phyloP scores from a whole-genome alignment of 2,888 invertebrate genomes.

The Thyatira batis region DNA sequence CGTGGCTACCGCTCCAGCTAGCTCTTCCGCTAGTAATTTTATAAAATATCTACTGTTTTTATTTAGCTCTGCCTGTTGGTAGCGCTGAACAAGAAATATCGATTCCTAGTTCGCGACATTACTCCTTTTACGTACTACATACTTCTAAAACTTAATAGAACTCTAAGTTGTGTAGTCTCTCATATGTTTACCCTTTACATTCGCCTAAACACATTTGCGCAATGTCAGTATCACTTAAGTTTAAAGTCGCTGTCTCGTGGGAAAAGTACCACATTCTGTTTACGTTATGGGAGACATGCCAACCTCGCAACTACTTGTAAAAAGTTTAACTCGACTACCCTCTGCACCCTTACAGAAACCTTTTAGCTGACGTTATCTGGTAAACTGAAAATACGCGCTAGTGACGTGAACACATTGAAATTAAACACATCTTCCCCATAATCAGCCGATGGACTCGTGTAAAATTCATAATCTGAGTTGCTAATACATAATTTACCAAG shows the following conservation, averaged over 20 bases:
- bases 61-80: too few relatives aligned
- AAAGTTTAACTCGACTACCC: neutral
- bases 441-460: slow-evolving; percentile 52
- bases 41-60: too few relatives aligned
- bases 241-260: neutral
- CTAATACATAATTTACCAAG: slow-evolving; percentile 53
- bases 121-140: too few relatives aligned
- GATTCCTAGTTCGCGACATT: too few relatives aligned
- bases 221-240: neutral
- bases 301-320: neutral
- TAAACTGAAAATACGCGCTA: neutral
- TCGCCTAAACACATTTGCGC: neutral
- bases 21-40: too few relatives aligned
- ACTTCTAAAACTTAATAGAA: too few relatives aligned
- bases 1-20: too few relatives aligned
- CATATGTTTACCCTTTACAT: neutral
- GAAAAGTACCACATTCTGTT: neutral
- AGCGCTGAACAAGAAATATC: too few relatives aligned
- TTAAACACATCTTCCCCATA: slow-evolving; percentile 22
- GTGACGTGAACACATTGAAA: neutral
- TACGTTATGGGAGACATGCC: neutral
- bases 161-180: too few relatives aligned
- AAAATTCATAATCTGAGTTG: slow-evolving; percentile 29
- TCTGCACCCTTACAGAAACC: neutral
- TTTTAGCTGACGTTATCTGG: neutral